Conservation (phyloP, 1,140 invertebrate species). For the Magallana angulata region DNA sequence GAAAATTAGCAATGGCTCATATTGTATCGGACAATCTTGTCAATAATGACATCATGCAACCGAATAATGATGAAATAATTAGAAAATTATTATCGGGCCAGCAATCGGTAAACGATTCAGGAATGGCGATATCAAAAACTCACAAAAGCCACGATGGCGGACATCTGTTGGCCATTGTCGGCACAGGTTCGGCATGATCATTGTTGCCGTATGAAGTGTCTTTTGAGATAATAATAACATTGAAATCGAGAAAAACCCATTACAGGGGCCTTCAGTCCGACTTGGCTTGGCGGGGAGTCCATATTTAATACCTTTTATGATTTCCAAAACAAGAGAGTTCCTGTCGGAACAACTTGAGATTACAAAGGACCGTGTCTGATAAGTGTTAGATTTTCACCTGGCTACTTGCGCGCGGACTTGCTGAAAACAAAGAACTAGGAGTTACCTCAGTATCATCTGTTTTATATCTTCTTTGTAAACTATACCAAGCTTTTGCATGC, state of each 20-base stretch:
- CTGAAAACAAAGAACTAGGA: conserved; percentile 11
- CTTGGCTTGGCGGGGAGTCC: conserved; percentile 1
- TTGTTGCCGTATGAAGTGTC: background rate
- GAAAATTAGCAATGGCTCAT: conserved; percentile 16
- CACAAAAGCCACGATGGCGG: conserved; percentile 7
- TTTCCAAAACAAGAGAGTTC: conserved; percentile 30
- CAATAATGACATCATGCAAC: conserved; percentile 20
- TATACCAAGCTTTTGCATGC: too few relatives aligned
- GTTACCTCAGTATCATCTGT: too few relatives aligned
- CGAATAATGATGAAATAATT: conserved; percentile 18
- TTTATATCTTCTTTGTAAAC: too few relatives aligned
- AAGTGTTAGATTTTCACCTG: conserved; percentile 29
- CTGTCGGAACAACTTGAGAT: conserved; percentile 4
- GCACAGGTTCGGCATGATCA: conserved; percentile 11
- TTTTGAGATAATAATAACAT: conserved; percentile 28
- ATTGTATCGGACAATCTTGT: background rate
- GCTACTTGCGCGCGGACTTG: background rate
- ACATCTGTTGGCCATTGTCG: background rate
- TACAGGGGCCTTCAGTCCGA: background rate
- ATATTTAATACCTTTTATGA: conserved; percentile 35
- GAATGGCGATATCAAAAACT: background rate
- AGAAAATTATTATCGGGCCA: conserved; percentile 17
- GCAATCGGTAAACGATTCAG: background rate
- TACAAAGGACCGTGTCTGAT: background rate
- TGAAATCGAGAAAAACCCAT: conserved; percentile 27